Evolutionary conservation across 1,140 invertebrate species (phyloP), one percentile per base, ranked within the genome.

Genomic region (Euwallacea fornicatus): DNA sequence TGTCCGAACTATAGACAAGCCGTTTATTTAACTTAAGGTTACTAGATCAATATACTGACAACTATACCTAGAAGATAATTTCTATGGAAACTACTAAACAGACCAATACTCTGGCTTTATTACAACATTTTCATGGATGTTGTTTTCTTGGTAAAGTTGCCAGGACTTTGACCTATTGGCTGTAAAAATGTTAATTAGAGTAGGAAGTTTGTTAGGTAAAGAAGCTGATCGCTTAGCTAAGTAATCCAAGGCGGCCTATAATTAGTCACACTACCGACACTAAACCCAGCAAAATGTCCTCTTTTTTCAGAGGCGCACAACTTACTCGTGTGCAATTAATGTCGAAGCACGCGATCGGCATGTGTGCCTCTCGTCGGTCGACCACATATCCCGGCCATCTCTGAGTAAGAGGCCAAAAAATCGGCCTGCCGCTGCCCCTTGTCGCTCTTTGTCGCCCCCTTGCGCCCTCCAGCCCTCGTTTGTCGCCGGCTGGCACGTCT

Each of bases 271-370:
- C 42, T 53, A 56, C 4, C 53, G 41, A 33, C 21, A 33, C 4
- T 66, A 71, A 71, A 71, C 62, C 11, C 60, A 71, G 71, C 66
- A 43, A 54, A 60, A 72, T 68, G 66, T 72, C 65, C 62, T 72
- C 71, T 72, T 72, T 72, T 72, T 72, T 72, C 71, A 72, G 71
- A 72, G 71, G 71, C 71, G 64, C 70, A 71, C 63, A 61, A 13
- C n/a, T 42, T 66, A 71, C 70, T 44, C 50, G 70, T 66, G 70
- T 66, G 55, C 60, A 65, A 64, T 21, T 44, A 70, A 70, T 60
- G 70, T 11, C 47, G 33, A 62, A 72, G 54, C 71, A 64, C 71
- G 66, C 71, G 71, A 43, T 46, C 66, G 55, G 56, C 70, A 60
- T 67, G 64, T 72, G 71, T 72, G 71, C 71, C 65, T 72, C 70